phyloP scores from a whole-genome alignment of 1,140 invertebrate genomes.

The Akabosia matsudoensis region DNA sequence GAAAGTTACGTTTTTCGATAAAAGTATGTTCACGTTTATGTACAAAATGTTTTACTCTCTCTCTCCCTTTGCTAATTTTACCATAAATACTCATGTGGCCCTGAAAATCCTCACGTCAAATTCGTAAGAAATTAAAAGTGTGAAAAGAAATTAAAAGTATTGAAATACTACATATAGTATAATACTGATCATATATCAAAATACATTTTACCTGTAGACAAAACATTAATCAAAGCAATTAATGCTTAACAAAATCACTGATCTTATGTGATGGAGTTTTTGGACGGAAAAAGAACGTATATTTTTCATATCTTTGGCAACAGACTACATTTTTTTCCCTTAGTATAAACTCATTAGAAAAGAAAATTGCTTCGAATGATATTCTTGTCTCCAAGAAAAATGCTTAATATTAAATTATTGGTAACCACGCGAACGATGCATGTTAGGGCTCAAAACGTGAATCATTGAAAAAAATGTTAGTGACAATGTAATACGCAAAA shows the following conservation, averaged over 20 bases:
- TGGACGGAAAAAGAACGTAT: constrained; percentile 10
- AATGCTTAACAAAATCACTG: too few species aligned
- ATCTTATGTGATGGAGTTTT: background rate
- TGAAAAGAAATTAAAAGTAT: too few species aligned
- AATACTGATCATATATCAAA: too few species aligned
- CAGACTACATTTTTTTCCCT: background rate
- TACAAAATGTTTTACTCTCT: background rate
- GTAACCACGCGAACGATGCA: too few species aligned
- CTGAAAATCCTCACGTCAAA: background rate
- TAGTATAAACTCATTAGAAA: background rate
- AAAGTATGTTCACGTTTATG: background rate
- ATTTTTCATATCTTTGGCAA: constrained; percentile 22
- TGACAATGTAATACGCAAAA: too few species aligned
- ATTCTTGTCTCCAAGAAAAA: too few species aligned
- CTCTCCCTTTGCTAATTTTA: background rate
- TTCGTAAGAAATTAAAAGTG: background rate
- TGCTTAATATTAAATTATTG: too few species aligned
- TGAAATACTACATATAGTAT: too few species aligned
- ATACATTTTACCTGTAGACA: too few species aligned
- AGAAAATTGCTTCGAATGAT: background rate
- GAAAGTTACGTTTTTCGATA: background rate
- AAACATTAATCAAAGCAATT: background rate
- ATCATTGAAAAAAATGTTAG: too few species aligned
- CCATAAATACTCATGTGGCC: too few species aligned
- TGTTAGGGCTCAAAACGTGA: too few species aligned